A percentile compares a stretch with the other conserved stretches of the same genome.
These are phyloP conservation scores for Brachylomia viminalis DNA, from an alignment of 2,888 invertebrate species.

Conservation along the genomic window DNA sequence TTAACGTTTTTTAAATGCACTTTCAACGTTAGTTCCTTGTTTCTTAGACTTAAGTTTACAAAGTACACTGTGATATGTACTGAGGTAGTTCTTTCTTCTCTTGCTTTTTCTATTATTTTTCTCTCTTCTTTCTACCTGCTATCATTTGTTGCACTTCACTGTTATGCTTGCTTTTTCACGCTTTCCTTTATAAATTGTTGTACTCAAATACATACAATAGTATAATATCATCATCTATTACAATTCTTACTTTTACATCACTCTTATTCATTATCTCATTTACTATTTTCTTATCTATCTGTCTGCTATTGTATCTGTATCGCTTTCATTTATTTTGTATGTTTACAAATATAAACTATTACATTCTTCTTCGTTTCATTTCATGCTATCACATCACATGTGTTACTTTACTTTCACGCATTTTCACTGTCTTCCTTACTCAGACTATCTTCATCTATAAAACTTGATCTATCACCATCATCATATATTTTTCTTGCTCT, in stretches of 20 bases:
- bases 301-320: constrained; percentile 56
- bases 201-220: constrained; percentile 24
- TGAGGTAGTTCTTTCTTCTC: constrained; percentile 75
- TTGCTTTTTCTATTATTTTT: constrained; percentile 54
- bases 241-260: constrained; percentile 32
- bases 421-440: constrained; percentile 25
- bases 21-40: constrained; percentile 77
- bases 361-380: constrained; percentile 74
- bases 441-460: neutral
- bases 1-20: constrained; percentile 73
- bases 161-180: constrained; percentile 61
- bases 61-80: constrained; percentile 89
- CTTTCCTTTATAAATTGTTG: constrained; percentile 31
- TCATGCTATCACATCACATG: constrained; percentile 57
- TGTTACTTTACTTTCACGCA: constrained; percentile 31
- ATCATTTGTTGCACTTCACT: constrained; percentile 53
- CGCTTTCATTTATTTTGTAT: constrained; percentile 46
- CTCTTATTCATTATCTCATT: constrained; percentile 30
- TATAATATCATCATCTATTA: constrained; percentile 21
- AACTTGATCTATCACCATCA: constrained; percentile 13
- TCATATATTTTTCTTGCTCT: neutral
- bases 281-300: constrained; percentile 41
- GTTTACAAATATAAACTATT: constrained; percentile 66
- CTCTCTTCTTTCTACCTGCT: constrained; percentile 36
- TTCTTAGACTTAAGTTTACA: constrained; percentile 74